Percentiles rank a stretch among this genome's conserved stretches.
Evolutionary conservation across 2,113 vertebrate species (phyloP).

Genomic region (Rhinoderma darwinii): DNA sequence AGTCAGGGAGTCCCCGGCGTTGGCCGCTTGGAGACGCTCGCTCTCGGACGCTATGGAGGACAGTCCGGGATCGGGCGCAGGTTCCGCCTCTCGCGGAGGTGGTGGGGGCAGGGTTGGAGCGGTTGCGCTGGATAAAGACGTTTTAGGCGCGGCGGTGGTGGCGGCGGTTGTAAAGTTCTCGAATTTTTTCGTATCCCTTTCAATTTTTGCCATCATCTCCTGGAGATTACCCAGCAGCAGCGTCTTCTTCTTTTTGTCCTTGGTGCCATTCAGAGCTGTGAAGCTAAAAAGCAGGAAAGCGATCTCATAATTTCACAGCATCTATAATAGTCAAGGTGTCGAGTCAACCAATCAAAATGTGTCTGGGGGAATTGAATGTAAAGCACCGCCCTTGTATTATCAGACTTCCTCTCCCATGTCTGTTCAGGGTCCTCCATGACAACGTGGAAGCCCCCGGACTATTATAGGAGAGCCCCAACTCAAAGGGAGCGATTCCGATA

Average conservation of each 20-base stretch:
- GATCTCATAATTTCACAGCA: too few relatives aligned
- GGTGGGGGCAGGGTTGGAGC: slow-evolving; percentile 60
- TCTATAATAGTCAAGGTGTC: too few relatives aligned
- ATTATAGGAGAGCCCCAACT: too few relatives aligned
- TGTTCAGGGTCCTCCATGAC: too few relatives aligned
- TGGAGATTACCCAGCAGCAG: slow-evolving; percentile 59
- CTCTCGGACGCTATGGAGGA: slow-evolving; percentile 82
- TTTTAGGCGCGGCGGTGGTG: neutral
- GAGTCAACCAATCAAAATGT: too few relatives aligned
- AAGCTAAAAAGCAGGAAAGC: slow-evolving; percentile 64
- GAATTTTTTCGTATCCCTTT: slow-evolving; percentile 84
- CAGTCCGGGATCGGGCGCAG: slow-evolving; percentile 77
- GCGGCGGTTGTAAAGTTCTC: slow-evolving; percentile 66
- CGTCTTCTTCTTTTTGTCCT: slow-evolving; percentile 85
- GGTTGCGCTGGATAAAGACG: neutral
- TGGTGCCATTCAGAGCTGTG: slow-evolving; percentile 72
- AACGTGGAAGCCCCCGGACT: too few relatives aligned
- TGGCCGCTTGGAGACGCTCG: slow-evolving; percentile 85
- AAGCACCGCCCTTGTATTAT: too few relatives aligned
- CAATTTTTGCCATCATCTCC: slow-evolving; percentile 90
- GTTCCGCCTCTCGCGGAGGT: slow-evolving; percentile 68
- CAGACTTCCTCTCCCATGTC: too few relatives aligned
- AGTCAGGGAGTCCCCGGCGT: slow-evolving; percentile 76
- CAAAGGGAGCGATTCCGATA: too few relatives aligned
- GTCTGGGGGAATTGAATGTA: too few relatives aligned